phyloP scores from a whole-genome alignment of 2,888 invertebrate genomes.

The Lumbricus terrestris region DNA sequence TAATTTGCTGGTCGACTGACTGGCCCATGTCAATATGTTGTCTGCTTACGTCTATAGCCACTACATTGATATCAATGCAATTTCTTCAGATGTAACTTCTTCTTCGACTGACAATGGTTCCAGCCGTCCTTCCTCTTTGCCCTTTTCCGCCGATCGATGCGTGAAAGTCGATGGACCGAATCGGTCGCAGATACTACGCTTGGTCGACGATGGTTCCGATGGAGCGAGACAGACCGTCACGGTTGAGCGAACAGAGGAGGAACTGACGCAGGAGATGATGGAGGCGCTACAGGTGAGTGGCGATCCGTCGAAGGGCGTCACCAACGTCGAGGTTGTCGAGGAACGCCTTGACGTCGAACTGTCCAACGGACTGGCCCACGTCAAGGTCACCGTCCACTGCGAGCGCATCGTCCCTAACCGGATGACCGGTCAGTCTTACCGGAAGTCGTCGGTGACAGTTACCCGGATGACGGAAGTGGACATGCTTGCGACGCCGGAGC shows the following conservation, averaged over 20 bases:
- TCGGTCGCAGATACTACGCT: neutral
- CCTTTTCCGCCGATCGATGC: neutral
- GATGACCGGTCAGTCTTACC: constrained; percentile 39
- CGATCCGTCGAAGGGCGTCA: constrained; percentile 19
- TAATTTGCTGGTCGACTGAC: neutral
- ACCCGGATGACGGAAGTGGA: constrained; percentile 56
- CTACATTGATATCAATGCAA: too few relatives aligned
- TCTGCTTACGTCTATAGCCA: too few relatives aligned
- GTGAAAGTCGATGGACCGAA: neutral
- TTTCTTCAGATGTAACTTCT: neutral
- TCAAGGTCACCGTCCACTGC: constrained; percentile 51
- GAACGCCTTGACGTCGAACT: constrained; percentile 42
- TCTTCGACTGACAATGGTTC: neutral
- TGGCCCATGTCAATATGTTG: too few relatives aligned
- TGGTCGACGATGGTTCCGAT: neutral
- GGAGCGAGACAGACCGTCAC: neutral
- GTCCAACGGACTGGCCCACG: constrained; percentile 37
- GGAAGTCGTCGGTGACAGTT: constrained; percentile 56
- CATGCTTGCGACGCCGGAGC: constrained; percentile 53
- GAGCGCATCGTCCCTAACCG: constrained; percentile 51
- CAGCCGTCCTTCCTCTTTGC: neutral
- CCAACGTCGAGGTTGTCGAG: constrained; percentile 42
- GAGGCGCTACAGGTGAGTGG: neutral
- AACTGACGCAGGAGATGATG: neutral
- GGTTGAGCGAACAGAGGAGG: constrained; percentile 11